A percentile compares a stretch with the other conserved stretches of the same genome.
These are phyloP conservation scores for Pipistrellus pygmaeus DNA, from an alignment of 2,797 vertebrate genomes.

Conservation along the genomic window DNA sequence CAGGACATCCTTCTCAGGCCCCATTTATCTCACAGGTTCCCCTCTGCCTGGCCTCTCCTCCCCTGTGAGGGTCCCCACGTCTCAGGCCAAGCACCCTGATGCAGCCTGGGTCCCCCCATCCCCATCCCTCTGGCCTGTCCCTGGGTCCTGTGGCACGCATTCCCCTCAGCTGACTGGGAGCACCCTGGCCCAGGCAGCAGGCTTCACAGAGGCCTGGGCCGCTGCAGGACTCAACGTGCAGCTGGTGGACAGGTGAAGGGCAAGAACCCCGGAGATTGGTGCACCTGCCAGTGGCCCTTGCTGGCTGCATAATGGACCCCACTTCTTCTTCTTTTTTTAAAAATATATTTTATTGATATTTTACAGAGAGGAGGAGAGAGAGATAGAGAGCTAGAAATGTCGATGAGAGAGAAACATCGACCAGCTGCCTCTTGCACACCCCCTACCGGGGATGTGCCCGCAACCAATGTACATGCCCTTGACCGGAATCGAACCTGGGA, in stretches of 20 bases:
- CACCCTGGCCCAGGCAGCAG: not conserved
- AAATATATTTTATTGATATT: too few relatives aligned
- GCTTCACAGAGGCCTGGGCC: not conserved
- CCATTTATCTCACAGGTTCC: not conserved
- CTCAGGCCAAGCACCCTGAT: not conserved
- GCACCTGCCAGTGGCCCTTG: rapidly evolving
- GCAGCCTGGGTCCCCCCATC: not conserved
- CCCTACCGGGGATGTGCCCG: too few relatives aligned
- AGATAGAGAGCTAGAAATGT: too few relatives aligned
- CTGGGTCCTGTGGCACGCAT: not conserved
- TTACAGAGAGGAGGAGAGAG: too few relatives aligned
- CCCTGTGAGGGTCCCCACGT: not conserved
- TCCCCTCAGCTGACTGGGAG: too few relatives aligned
- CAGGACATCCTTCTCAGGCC: not conserved
- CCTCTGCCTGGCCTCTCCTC: not conserved
- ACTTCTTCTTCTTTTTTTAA: too few relatives aligned
- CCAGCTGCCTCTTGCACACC: too few relatives aligned
- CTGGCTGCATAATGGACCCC: rapidly evolving
- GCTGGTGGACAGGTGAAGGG: not conserved
- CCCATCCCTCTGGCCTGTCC: not conserved
- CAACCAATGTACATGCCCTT: too few relatives aligned
- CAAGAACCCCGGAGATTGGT: not conserved
- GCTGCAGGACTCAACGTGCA: too few relatives aligned
- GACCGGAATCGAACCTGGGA: too few relatives aligned
- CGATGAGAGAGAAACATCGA: too few relatives aligned